Evolutionary conservation across 2,797 vertebrate species (phyloP), one percentile per base, ranked within the genome.

Genomic region (Pangasius djambal): DNA sequence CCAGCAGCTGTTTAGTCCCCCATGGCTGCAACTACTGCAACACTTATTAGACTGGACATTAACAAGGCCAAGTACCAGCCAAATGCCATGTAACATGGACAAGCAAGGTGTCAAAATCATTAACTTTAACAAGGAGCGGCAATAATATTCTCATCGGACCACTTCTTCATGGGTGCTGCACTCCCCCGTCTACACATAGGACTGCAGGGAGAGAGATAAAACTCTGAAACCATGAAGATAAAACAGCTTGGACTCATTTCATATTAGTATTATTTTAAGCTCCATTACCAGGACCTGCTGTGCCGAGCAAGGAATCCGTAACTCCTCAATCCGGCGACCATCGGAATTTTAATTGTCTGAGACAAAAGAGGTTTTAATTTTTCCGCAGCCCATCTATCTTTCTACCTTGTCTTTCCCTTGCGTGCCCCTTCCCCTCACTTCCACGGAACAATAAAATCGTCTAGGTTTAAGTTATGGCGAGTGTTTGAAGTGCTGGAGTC

Each of bases 401-500:
- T 95, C 92, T 88, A 93, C 69, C 86, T 83, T 57, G 72, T 89
- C 90, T 79, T 86, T 83, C n/a, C 79, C 12, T 37, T 74, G 25
- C 59, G 31, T 89, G 92, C 78, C 91, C 90, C 91, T 89, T 94
- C 93, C 90, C 96, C 94, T 96, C 93, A 94, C 94, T 96, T 97
- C 96, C 95, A 94, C 37, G 81, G 96, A 97, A 97, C 95, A 96
- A 97, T 98, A 97, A 98, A 98, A 95, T 96, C 91, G 95, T 97
- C 97, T 97, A 96, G 96, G 93, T 91, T 96, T 97, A 97, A 97
- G 97, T 98, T 98, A 98, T 97, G 94, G 95, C 93, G 94, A 92
- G 93, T 94, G 96, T 99, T 99, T 99, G 98, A 99, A 97, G 98
- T 97, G 94, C 95, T 95, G 94, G 93, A 96, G 95, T 95, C 94